Evolutionary conservation across 2,113 vertebrate species (phyloP).

Genomic region (Nycticryphes semicollaris): DNA sequence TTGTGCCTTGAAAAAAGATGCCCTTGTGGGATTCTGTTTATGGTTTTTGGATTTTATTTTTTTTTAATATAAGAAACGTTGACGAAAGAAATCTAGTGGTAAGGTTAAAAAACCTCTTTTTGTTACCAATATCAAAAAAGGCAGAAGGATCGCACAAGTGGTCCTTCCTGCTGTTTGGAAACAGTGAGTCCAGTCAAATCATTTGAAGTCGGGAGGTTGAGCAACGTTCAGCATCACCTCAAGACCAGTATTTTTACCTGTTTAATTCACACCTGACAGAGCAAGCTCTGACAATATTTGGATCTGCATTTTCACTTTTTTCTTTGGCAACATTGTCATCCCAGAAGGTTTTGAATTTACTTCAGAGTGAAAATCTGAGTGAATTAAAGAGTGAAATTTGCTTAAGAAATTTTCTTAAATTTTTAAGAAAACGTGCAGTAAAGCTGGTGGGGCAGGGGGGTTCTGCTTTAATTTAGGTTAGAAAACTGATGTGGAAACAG

Average conservation of each 20-base stretch:
- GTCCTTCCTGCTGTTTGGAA: not conserved
- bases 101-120: not conserved
- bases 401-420: no score
- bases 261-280: not conserved
- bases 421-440: not conserved
- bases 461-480: not conserved
- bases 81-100: not conserved
- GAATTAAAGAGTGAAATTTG: no score
- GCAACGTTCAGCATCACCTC: not conserved
- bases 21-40: not conserved
- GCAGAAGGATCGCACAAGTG: not conserved
- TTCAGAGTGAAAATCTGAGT: not conserved
- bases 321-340: not conserved
- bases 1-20: not conserved
- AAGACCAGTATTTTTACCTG: not conserved
- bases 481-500: not conserved
- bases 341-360: not conserved
- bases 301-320: not conserved
- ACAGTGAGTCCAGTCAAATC: rapidly evolving
- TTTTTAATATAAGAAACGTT: not conserved
- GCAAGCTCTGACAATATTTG: not conserved
- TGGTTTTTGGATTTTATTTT: not conserved
- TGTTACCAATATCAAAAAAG: not conserved
- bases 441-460: not conserved
- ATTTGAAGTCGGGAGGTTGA: not conserved